These are phyloP conservation scores for Lagorchestes hirsutus DNA, from an alignment of 2,797 vertebrate genomes.

Conservation along the genomic window DNA sequence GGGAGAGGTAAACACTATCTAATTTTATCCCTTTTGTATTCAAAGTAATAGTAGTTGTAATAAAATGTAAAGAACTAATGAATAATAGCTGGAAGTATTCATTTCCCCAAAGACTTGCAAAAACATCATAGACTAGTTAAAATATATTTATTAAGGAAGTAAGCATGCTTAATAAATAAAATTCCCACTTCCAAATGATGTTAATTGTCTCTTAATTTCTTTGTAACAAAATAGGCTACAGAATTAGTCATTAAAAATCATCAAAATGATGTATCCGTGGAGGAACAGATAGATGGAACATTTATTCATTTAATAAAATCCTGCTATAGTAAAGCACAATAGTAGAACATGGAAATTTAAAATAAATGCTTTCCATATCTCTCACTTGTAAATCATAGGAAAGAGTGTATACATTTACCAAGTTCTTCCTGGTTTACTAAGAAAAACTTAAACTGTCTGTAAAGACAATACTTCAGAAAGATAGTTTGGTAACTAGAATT, in stretches of 20 bases:
- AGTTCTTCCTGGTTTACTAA: not conserved
- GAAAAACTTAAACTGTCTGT: not conserved
- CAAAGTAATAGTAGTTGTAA: not conserved
- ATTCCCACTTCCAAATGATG: conserved; percentile 16
- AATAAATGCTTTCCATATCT: conserved; percentile 27
- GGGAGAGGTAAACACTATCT: conserved; percentile 91
- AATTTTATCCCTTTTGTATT: conserved; percentile 9
- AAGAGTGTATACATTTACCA: not conserved
- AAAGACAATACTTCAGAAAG: conserved; percentile 22
- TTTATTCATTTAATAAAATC: not conserved
- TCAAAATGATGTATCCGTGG: not conserved
- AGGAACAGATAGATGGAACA: not conserved
- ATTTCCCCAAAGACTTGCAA: conserved; percentile 12
- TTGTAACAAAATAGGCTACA: not conserved
- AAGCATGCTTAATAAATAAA: conserved; percentile 32
- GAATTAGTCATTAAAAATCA: not conserved
- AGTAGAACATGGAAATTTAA: not conserved
- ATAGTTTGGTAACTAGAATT: conserved; percentile 10
- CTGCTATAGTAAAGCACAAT: not conserved
- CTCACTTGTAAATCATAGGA: not conserved
- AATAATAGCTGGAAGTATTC: conserved; percentile 19
- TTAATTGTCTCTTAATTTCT: conserved; percentile 20
- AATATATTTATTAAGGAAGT: conserved; percentile 31
- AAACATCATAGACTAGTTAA: not conserved
- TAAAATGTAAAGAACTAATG: conserved; percentile 17